phyloP scores from a whole-genome alignment of 2,797 vertebrate species.

The Enteromius anoplus region DNA sequence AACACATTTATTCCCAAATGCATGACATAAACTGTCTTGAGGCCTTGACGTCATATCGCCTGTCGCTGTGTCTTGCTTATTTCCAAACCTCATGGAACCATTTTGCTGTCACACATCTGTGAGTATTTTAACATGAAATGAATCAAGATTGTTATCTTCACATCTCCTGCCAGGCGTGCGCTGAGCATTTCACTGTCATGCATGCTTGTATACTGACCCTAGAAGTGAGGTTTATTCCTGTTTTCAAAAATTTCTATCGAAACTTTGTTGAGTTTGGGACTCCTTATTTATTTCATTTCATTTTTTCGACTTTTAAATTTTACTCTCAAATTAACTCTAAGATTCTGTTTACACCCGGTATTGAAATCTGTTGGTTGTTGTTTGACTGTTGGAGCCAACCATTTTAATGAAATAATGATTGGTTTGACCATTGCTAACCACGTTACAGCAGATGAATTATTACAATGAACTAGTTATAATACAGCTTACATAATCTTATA shows the following conservation, averaged over 20 bases:
- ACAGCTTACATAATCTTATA: conserved; percentile 19
- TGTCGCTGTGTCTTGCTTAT: conserved; percentile 16
- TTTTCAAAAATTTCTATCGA: neutral
- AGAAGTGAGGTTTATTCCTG: neutral
- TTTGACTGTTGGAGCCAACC: neutral
- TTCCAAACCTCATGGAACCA: conserved; percentile 16
- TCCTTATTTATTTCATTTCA: neutral
- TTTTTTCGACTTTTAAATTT: neutral
- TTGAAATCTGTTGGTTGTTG: neutral
- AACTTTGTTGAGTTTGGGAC: neutral
- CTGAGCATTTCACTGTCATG: neutral
- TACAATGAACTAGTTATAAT: conserved; percentile 28
- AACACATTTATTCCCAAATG: neutral
- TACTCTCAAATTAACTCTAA: neutral
- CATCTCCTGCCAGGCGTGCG: conserved; percentile 31
- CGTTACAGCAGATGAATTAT: neutral
- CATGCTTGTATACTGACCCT: conserved; percentile 3
- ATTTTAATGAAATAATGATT: neutral
- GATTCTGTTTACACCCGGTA: neutral
- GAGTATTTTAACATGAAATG: conserved; percentile 31
- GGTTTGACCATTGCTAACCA: neutral
- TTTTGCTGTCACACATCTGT: conserved; percentile 35
- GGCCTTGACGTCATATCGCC: conserved; percentile 7
- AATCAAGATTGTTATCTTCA: conserved; percentile 53
- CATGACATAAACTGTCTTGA: neutral